These are phyloP conservation scores for Cryptocephalus primarius DNA, from an alignment of 2,888 invertebrate species.

Conservation along the genomic window DNA sequence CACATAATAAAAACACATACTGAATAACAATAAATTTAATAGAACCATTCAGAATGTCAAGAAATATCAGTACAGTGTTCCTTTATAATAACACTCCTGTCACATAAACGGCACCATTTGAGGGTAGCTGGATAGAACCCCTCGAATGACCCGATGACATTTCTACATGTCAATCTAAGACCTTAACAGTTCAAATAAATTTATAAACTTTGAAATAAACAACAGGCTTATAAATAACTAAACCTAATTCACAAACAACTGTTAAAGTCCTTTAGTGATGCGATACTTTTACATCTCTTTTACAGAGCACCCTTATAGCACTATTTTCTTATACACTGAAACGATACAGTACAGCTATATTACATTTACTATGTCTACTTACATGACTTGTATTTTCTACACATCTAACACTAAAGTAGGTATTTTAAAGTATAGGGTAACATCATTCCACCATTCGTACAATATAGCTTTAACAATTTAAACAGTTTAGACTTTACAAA, in stretches of 20 bases:
- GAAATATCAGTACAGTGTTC: constrained; percentile 22
- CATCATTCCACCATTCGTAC: constrained; percentile 10
- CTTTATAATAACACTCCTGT: constrained; percentile 7
- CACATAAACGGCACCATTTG: constrained; percentile 6
- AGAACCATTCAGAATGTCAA: constrained; percentile 23
- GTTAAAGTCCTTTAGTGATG: neutral
- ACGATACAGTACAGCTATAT: constrained; percentile 15
- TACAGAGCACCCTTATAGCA: constrained; percentile 8
- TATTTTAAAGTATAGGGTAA: constrained; percentile 1
- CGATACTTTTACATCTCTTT: too few species aligned
- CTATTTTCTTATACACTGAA: constrained; percentile 13
- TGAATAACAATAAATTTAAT: constrained; percentile 27
- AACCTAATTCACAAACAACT: neutral
- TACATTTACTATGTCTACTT: constrained; percentile 12
- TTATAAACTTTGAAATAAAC: too few species aligned
- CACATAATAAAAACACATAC: constrained; percentile 1
- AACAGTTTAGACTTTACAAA: constrained; percentile 23
- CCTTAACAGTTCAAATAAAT: constrained; percentile 1
- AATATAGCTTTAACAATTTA: constrained; percentile 13
- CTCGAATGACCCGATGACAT: neutral
- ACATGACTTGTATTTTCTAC: constrained; percentile 1
- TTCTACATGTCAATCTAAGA: neutral
- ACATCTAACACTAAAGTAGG: neutral
- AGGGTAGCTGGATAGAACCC: neutral
- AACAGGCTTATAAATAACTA: neutral